Base-by-base conservation (phyloP, 2,888 invertebrate genomes). In the Ferdinandea cuprea region DNA sequence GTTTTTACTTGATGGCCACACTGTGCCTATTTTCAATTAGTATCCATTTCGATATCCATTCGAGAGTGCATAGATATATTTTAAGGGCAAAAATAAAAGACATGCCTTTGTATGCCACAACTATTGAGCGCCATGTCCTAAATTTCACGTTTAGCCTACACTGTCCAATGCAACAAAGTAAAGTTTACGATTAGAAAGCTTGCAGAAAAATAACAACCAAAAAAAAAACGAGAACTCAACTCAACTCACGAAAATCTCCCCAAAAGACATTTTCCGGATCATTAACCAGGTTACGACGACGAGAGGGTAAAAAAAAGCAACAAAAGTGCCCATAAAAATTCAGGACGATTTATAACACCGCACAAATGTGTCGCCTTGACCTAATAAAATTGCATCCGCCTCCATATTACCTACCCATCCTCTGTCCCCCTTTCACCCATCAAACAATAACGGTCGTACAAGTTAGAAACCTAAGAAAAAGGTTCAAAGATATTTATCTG, bases 301-400 rank as follows among this genome's bases (percentile, higher is more conserved):
- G 42, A 15, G 28, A 13, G n/a, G 44, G 56, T 32, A 35, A n/a
- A 2, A 17, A 74, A 65, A 56, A 30, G 46, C 11, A 46, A 46
- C 40, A 46, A 35, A 69, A 54, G 32, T 11, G 37, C 19, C 42
- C 21, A 56, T 68, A 63, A 40, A 56, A 79, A 66, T 44, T 59
- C 59, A 58, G n/a, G 42, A 44, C 52, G 44, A 72, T 72, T 63
- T 69, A 58, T 63, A 68, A 17, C 50, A 63, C 35, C 32, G 42
- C 61, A 63, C 28, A 56, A 74, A 74, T 80, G 44, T 71, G 65
- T 66, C 40, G 59, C 81, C 77, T 81, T 81, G 77, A 71, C 81
- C 81, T 59, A 81, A 71, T 81, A 76, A 76, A 74, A 81, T 37
- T 40, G 11, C 48, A 25, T 13, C 9, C 13, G 28, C 30, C 21